phyloP scores from a whole-genome alignment of 1,140 invertebrate genomes.

The Pogonognathellus flavescens region DNA sequence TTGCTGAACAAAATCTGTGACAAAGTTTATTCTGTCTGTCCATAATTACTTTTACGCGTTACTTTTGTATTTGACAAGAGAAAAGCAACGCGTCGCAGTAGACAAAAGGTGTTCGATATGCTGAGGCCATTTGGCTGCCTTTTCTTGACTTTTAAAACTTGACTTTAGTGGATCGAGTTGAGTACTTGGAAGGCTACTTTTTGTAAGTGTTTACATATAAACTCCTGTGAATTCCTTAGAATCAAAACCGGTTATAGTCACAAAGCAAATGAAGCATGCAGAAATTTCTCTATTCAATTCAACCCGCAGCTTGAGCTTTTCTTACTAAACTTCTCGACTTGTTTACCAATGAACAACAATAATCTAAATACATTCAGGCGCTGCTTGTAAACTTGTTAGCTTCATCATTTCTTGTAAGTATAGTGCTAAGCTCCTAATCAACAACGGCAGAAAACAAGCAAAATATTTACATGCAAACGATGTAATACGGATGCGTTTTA shows the following conservation, averaged over 20 bases:
- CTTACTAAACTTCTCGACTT: too few relatives aligned
- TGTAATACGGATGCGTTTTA: too few relatives aligned
- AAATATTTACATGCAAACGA: too few relatives aligned
- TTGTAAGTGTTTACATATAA: slow-evolving; percentile 31
- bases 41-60: too few relatives aligned
- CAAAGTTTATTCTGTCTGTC: too few relatives aligned
- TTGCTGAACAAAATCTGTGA: not conserved
- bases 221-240: slow-evolving; percentile 11
- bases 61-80: not conserved
- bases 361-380: too few relatives aligned
- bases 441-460: too few relatives aligned
- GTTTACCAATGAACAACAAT: too few relatives aligned
- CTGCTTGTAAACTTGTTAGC: too few relatives aligned
- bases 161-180: slow-evolving; percentile 5
- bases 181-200: not conserved
- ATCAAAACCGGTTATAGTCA: not conserved
- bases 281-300: not conserved
- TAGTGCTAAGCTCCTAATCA: too few relatives aligned
- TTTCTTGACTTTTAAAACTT: slow-evolving; percentile 23
- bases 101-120: not conserved
- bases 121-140: not conserved
- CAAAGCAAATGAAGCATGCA: slow-evolving; percentile 26
- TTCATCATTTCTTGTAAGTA: too few relatives aligned
- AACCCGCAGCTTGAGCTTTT: not conserved
- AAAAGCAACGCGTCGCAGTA: not conserved